Evolutionary conservation across 2,797 vertebrate genomes (phyloP).

Genomic region (Acridotheres tristis): DNA sequence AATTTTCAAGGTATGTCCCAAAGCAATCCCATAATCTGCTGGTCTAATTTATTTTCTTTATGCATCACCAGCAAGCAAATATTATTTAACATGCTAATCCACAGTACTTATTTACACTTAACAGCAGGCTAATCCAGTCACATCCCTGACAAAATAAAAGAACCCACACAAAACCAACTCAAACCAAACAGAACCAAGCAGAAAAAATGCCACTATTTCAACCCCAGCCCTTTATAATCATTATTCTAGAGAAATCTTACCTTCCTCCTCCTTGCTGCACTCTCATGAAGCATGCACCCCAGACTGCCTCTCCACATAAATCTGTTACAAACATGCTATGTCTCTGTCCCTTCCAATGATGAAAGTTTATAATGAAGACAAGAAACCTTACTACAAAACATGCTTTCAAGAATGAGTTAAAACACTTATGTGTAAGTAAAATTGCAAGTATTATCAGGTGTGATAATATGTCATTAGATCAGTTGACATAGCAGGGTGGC

Average conservation of each 20-base stretch:
- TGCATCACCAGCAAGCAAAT: neutral
- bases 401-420: neutral
- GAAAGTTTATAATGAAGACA: neutral
- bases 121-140: neutral
- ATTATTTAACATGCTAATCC: constrained; percentile 9
- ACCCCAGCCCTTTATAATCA: neutral
- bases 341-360: neutral
- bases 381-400: neutral
- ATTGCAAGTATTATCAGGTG: neutral
- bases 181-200: neutral
- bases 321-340: fast-evolving
- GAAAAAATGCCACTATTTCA: neutral
- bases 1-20: neutral
- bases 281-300: neutral
- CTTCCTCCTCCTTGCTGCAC: neutral
- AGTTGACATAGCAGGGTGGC: neutral
- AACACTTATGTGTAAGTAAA: neutral
- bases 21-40: neutral
- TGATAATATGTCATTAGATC: neutral
- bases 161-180: neutral
- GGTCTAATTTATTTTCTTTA: neutral
- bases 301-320: neutral
- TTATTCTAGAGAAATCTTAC: neutral
- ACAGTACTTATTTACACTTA: constrained; percentile 8
- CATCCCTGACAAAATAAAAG: neutral